Base-by-base conservation (phyloP, 2,797 vertebrate genomes). In the Denticeps clupeoides region DNA sequence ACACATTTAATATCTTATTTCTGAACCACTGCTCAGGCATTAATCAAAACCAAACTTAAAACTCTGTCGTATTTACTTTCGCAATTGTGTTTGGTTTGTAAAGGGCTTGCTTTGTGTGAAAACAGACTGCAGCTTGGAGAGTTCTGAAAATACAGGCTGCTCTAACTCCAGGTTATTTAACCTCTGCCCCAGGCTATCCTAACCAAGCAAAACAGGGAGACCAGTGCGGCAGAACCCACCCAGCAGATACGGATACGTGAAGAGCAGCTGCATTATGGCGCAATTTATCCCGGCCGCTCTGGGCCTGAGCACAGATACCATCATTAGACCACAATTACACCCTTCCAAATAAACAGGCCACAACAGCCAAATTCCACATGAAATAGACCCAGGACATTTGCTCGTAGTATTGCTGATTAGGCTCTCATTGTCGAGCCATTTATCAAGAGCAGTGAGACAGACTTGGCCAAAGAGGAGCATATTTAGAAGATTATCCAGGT, bases 131-230 rank as follows among this genome's bases (percentile, higher is more conserved):
- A 18, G 18, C 8, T 11, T n/a, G 35, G 35, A 35, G 16, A 38
- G 21, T 35, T 35, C 38, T 38, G 35, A 21, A 38, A 38, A 38
- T 35, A 35, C 35, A 21, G 18, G 35, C 35, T 21, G 35, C 35
- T 38, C 38, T 38, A 19, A 38, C 35, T 38, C 35, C 35, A 21
- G 38, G 35, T 38, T 38, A 38, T 38, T 38, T 38, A 38, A 38
- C 35, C 35, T 38, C 35, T 38, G 35, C 35, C 35, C 38, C 35
- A 38, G 18, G 35, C 35, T 35, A 38, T 35, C 18, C 19, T 35
- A 6, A 35, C 35, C 35, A 38, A 38, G 35, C 35, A 18, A 38
- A 38, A 38, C 35, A 38, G 19, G 18, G 16, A 38, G 35, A 38
- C 35, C 38, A 38, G 38, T 38, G 35, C 19, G 19, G 38, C 7